phyloP scores from a whole-genome alignment of 2,888 invertebrate species.

The Troides aeacus region DNA sequence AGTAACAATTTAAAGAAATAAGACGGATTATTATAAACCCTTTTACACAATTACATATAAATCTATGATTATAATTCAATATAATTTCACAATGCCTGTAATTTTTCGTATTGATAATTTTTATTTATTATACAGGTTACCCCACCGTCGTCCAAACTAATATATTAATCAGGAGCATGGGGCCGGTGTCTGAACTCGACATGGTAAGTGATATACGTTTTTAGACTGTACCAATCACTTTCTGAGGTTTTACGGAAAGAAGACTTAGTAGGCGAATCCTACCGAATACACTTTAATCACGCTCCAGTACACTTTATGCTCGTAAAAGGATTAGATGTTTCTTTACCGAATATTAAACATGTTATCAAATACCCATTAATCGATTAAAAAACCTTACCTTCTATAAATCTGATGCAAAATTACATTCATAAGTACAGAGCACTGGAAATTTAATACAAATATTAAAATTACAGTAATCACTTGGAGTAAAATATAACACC shows the following conservation, averaged over 20 bases:
- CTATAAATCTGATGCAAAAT: not conserved
- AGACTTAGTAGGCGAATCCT: conserved; percentile 1
- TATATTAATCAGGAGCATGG: conserved; percentile 94
- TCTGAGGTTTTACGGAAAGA: not conserved
- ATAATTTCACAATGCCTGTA: not conserved
- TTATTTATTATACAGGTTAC: conserved; percentile 78
- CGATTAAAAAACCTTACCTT: not conserved
- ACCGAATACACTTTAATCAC: not conserved
- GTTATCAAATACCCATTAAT: not conserved
- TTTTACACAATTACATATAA: too few relatives aligned
- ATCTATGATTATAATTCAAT: not conserved
- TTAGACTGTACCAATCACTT: conserved; percentile 3
- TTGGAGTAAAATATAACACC: not conserved
- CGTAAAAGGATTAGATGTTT: conserved; percentile 4
- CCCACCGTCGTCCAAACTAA: conserved; percentile 93
- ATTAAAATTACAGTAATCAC: too few relatives aligned
- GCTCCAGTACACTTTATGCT: conserved; percentile 18
- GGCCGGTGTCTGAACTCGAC: conserved; percentile 93
- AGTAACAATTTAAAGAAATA: too few relatives aligned
- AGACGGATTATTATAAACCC: too few relatives aligned
- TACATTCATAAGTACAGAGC: too few relatives aligned
- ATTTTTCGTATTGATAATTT: not conserved
- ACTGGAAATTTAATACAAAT: too few relatives aligned
- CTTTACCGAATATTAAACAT: not conserved
- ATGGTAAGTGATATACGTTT: conserved; percentile 83